Evolutionary conservation across 2,113 vertebrate species (phyloP).

Genomic region (Myotis yumanensis): DNA sequence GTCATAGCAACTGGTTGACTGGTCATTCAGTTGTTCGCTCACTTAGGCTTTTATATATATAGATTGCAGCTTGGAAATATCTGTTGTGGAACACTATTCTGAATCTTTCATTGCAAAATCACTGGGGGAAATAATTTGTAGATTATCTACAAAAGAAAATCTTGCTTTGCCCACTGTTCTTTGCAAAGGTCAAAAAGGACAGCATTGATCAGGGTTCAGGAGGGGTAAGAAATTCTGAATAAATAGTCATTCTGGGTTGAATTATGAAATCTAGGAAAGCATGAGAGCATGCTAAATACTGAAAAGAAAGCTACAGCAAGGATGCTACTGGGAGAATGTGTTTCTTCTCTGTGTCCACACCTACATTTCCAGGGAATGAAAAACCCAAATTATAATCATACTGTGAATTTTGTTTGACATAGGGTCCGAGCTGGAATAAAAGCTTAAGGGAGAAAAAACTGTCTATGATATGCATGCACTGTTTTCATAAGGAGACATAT

Average conservation of each 20-base stretch:
- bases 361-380: background rate
- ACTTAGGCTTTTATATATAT: too few relatives aligned
- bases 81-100: background rate
- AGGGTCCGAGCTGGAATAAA: background rate
- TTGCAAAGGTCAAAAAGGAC: slow-evolving; percentile 18
- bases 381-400: background rate
- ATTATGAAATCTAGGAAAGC: background rate
- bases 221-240: background rate
- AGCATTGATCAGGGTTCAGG: background rate
- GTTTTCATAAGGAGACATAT: background rate
- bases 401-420: background rate
- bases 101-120: background rate
- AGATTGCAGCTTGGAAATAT: background rate
- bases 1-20: too few relatives aligned
- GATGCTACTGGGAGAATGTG: background rate
- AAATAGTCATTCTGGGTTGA: background rate
- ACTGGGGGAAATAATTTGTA: slow-evolving; percentile 27
- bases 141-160: slow-evolving; percentile 33
- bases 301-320: background rate
- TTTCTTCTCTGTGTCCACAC: background rate
- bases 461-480: background rate
- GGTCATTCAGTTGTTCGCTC: too few relatives aligned
- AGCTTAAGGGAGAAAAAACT: background rate
- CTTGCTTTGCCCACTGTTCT: slow-evolving; percentile 10
- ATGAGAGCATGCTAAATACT: background rate